Conservation (phyloP, 2,888 invertebrate genomes). For the Dicyrtomina minuta region DNA sequence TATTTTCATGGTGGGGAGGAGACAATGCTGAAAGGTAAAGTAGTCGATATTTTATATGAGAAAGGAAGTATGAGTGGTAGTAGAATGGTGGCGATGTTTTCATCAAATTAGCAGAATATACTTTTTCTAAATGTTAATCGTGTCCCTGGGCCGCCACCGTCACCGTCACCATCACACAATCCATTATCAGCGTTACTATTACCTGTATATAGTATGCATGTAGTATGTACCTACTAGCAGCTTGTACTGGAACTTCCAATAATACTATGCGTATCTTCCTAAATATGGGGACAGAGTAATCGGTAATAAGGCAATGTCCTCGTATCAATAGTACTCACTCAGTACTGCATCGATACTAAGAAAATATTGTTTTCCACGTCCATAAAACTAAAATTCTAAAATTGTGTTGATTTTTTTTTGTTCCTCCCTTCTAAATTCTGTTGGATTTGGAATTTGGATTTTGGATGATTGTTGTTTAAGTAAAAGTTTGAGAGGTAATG, state of each 20-base stretch:
- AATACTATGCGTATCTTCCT: too few relatives aligned
- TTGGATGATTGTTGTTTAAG: neutral
- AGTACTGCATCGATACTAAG: too few relatives aligned
- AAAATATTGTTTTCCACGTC: slow-evolving; percentile 15
- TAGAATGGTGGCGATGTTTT: slow-evolving; percentile 5
- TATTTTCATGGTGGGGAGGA: neutral
- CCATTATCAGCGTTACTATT: too few relatives aligned
- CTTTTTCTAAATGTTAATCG: slow-evolving; percentile 10
- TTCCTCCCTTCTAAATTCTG: neutral
- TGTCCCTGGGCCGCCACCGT: neutral
- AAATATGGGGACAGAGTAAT: neutral
- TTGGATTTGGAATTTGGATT: slow-evolving; percentile 1
- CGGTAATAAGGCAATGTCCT: neutral
- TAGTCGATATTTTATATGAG: neutral
- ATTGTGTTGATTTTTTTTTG: slow-evolving; percentile 16
- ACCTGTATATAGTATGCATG: too few relatives aligned
- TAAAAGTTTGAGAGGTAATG: slow-evolving; percentile 18
- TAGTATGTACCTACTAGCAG: too few relatives aligned
- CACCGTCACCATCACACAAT: neutral
- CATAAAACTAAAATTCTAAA: slow-evolving; percentile 5
- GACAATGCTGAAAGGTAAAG: neutral
- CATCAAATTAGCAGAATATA: slow-evolving; percentile 20
- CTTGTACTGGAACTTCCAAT: too few relatives aligned
- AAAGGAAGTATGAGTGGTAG: slow-evolving; percentile 7
- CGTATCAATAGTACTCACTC: too few relatives aligned